These are phyloP conservation scores for Leptarthrus brevirostris DNA, from an alignment of 2,888 invertebrate genomes.

Conservation along the genomic window DNA sequence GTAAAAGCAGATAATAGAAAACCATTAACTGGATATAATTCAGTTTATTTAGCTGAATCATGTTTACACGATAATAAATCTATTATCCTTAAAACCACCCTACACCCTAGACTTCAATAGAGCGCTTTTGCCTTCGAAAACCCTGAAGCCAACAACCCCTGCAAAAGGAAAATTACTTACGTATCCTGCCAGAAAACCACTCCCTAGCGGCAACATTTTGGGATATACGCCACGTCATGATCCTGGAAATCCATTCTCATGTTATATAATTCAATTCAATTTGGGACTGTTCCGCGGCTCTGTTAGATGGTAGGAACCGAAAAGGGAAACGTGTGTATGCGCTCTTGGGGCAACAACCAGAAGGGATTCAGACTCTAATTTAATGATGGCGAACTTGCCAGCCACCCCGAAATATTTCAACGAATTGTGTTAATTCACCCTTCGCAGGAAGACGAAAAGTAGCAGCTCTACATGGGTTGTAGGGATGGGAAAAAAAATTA, in stretches of 20 bases:
- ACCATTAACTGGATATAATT: slow-evolving; percentile 55
- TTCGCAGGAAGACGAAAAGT: not conserved
- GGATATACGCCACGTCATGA: slow-evolving; percentile 1
- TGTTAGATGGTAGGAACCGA: not conserved
- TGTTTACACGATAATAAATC: slow-evolving; percentile 56
- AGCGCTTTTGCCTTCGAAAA: not conserved
- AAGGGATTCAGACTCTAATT: slow-evolving; percentile 34
- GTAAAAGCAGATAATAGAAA: slow-evolving; percentile 52
- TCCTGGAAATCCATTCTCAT: slow-evolving; percentile 33
- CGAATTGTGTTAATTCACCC: slow-evolving; percentile 31
- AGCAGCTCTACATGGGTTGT: not conserved
- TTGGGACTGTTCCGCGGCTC: not conserved
- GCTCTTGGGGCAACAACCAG: not conserved
- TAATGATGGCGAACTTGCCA: slow-evolving; percentile 46
- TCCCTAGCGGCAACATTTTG: slow-evolving; percentile 1
- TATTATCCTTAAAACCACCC: slow-evolving; percentile 52
- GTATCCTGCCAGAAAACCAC: slow-evolving; percentile 28
- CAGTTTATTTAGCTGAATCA: slow-evolving; percentile 55
- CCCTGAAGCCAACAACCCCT: not conserved
- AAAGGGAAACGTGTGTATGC: not conserved
- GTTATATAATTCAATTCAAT: slow-evolving; percentile 47
- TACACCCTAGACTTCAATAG: not conserved
- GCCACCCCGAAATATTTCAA: not conserved
- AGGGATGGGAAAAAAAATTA: slow-evolving; percentile 9
- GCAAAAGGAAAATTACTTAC: slow-evolving; percentile 14